A percentile compares a stretch with the other conserved stretches of the same genome.
These are phyloP conservation scores for Portunus trituberculatus DNA, from an alignment of 1,140 invertebrate species.

Conservation along the genomic window DNA sequence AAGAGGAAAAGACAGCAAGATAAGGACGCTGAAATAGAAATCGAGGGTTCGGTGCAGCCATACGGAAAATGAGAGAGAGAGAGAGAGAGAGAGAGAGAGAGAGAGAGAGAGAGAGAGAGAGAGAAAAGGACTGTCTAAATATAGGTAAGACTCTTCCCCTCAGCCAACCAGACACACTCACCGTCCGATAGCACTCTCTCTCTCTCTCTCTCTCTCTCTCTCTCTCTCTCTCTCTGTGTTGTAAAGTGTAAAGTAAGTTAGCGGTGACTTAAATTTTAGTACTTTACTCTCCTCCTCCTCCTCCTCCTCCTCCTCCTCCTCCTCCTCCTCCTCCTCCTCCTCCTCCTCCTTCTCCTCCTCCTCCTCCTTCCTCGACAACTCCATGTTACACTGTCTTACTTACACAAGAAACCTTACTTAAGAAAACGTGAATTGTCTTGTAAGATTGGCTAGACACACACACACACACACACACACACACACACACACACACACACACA, in stretches of 20 bases:
- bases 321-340: no score
- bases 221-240: not conserved
- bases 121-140: not conserved
- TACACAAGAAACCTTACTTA: not conserved
- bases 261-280: not conserved
- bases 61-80: not conserved
- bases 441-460: not conserved
- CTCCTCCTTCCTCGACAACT: no score
- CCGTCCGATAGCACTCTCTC: not conserved
- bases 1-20: no score
- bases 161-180: slow-evolving; percentile 18
- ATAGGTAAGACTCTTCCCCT: not conserved
- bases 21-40: no score
- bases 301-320: no score
- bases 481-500: not conserved
- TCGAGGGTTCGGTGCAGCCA: no score
- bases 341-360: no score
- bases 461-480: slow-evolving; percentile 17
- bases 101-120: not conserved
- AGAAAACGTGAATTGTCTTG: not conserved
- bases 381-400: no score
- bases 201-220: not conserved
- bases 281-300: not conserved
- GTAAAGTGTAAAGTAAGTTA: no score
- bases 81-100: slow-evolving; percentile 20